Evolutionary conservation across 2,888 invertebrate genomes (phyloP), one percentile per base, ranked within the genome.

Genomic region (Drosophila eohydei): DNA sequence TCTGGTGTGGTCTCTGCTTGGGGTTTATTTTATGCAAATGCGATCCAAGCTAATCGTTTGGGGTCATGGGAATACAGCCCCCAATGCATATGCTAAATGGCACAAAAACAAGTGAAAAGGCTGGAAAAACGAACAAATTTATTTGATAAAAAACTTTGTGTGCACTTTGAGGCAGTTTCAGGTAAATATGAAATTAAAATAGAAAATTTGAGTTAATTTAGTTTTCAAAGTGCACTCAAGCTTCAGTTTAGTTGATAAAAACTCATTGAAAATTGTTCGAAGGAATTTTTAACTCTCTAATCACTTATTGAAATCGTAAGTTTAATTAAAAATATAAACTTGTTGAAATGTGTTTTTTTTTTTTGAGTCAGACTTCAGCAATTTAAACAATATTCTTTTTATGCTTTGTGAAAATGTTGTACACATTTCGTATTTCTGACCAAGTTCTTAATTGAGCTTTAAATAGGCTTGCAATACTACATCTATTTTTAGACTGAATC

Each of bases 1-100:
- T 60, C 34, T 46, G 43, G 51, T 64, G 32, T 12, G 51, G 51
- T n/a, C 32, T 28, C 28, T 32, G 52, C 32, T 43, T 38, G 43
- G 21, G 21, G 62, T 21, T 58, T 38, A 30, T 46, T 61, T 61
- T 65, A 77, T 77, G 79, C 76, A 77, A 77, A 77, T 78, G 48
- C 11, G 36, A 8, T 14, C n/a, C 28, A 7, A 40, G 52, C 70
- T 77, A 70, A 77, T 74, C 76, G 74, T 65, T 77, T 74, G 74
- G 61, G 70, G 57, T 54, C 61, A 61, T 48, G 44, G 44, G 60
- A 74, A 59, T 61, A 65, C 78, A 51, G 61, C 65, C 61, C 51
- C 40, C 55, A 64, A 55, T 69, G 52, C 52, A 76, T 54, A 55
- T 46, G 43, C 32, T 58, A 43, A 38, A 46, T 28, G 32, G 44